Evolutionary conservation across 1,140 invertebrate genomes (phyloP).

Genomic region (Macrobrachium nipponense): DNA sequence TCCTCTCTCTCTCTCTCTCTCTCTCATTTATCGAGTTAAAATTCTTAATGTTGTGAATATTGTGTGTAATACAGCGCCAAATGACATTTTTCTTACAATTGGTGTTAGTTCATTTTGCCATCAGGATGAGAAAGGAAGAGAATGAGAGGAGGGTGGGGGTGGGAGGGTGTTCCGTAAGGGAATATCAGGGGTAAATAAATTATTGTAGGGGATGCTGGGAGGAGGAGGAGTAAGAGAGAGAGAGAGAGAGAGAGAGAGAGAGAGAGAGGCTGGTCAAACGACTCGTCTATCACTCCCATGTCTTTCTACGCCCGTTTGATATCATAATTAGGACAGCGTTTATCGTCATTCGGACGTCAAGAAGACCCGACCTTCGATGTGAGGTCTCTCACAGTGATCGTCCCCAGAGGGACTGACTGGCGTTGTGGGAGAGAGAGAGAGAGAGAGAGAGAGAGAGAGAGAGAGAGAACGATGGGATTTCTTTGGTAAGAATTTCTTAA

Average conservation of each 20-base stretch:
- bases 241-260: neutral
- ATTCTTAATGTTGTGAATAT: no score
- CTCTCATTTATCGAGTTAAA: no score
- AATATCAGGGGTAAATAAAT: no score
- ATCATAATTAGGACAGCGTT: conserved; percentile 54
- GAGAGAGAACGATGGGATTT: no score
- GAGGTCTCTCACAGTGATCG: neutral
- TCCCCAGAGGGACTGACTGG: neutral
- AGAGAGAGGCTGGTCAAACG: neutral
- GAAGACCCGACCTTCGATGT: conserved; percentile 26
- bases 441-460: neutral
- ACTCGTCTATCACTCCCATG: conserved; percentile 35
- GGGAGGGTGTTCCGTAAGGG: neutral
- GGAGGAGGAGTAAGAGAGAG: neutral
- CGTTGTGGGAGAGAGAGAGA: neutral
- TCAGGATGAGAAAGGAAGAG: neutral
- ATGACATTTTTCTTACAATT: no score
- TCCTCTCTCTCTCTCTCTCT: no score
- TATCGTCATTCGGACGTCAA: conserved; percentile 43
- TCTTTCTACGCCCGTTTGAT: conserved; percentile 33
- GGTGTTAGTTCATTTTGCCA: no score
- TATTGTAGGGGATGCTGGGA: no score
- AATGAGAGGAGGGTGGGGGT: neutral
- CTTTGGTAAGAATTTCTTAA: no score
- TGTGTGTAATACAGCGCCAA: no score